Conservation (phyloP, 2,888 invertebrate species). For the Opisthograptis luteolata region DNA sequence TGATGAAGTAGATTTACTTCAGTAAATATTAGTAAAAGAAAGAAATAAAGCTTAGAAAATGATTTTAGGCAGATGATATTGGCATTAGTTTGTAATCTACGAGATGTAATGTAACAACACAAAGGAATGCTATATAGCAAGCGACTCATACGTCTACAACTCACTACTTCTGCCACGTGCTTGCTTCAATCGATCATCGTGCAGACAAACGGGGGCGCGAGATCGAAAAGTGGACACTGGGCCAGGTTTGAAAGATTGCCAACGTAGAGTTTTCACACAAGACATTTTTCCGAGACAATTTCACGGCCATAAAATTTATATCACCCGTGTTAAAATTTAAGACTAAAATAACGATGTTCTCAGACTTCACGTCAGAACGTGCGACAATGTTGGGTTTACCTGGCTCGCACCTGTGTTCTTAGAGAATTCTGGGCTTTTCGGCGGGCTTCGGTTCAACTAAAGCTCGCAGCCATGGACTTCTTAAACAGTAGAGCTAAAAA, state of each 20-base stretch:
- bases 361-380: conserved; percentile 40
- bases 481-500: no score
- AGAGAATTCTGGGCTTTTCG: conserved; percentile 1
- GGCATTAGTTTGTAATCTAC: no score
- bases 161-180: conserved; percentile 39
- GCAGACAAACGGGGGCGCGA: conserved; percentile 39
- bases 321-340: conserved; percentile 54
- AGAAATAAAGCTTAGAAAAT: no score
- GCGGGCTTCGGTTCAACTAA: no score
- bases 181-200: conserved; percentile 42
- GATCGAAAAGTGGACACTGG: conserved; percentile 61
- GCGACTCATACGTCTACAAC: not conserved
- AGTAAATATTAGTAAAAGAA: no score
- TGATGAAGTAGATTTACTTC: no score
- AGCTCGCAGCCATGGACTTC: no score
- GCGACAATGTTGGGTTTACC: conserved; percentile 24
- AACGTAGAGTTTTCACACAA: conserved; percentile 56
- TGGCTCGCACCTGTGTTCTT: conserved; percentile 7
- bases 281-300: conserved; percentile 62
- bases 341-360: conserved; percentile 60
- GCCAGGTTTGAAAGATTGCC: conserved; percentile 71
- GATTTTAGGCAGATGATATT: no score
- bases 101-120: no score
- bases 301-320: conserved; percentile 67
- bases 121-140: no score